A percentile compares a stretch with the other conserved stretches of the same genome.
These are phyloP conservation scores for Hylomyscus alleni DNA, from an alignment of 2,797 vertebrate genomes.

Conservation along the genomic window DNA sequence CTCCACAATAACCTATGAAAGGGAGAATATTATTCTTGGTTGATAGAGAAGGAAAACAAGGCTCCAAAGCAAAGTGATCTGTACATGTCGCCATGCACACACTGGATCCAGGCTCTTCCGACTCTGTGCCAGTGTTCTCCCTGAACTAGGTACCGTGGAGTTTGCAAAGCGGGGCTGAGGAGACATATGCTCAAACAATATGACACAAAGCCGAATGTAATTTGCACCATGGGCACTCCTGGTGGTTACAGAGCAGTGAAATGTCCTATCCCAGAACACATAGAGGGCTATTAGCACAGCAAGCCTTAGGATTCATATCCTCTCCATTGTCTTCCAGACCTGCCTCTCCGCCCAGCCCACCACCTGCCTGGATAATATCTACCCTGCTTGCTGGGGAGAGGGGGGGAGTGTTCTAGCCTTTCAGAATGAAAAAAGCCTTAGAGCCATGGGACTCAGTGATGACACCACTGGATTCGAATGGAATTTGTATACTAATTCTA, in stretches of 20 bases:
- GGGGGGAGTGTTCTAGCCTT: constrained; percentile 12
- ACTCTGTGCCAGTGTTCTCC: constrained; percentile 3
- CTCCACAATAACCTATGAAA: neutral
- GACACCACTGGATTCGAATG: constrained; percentile 58
- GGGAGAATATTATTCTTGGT: constrained; percentile 46
- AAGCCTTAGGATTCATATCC: constrained; percentile 51
- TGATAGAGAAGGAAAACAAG: constrained; percentile 65
- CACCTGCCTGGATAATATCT: constrained; percentile 41
- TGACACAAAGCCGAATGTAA: constrained; percentile 47
- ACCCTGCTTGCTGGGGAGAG: constrained; percentile 11
- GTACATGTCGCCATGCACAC: constrained; percentile 8
- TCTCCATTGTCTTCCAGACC: constrained; percentile 65
- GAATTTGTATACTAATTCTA: constrained; percentile 76
- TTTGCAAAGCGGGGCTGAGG: neutral
- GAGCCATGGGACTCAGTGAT: constrained; percentile 52
- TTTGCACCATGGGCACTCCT: neutral
- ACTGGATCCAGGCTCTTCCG: constrained; percentile 17
- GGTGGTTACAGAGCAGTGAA: constrained; percentile 46
- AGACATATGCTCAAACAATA: constrained; percentile 23
- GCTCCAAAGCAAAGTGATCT: constrained; percentile 57
- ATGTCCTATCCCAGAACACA: constrained; percentile 37
- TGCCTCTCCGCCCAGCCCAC: constrained; percentile 30
- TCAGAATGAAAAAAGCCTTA: constrained; percentile 58
- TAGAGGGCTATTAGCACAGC: constrained; percentile 45
- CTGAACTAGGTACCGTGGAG: neutral